phyloP scores from a whole-genome alignment of 2,797 vertebrate species.

The Schizothorax lantsangensis region DNA sequence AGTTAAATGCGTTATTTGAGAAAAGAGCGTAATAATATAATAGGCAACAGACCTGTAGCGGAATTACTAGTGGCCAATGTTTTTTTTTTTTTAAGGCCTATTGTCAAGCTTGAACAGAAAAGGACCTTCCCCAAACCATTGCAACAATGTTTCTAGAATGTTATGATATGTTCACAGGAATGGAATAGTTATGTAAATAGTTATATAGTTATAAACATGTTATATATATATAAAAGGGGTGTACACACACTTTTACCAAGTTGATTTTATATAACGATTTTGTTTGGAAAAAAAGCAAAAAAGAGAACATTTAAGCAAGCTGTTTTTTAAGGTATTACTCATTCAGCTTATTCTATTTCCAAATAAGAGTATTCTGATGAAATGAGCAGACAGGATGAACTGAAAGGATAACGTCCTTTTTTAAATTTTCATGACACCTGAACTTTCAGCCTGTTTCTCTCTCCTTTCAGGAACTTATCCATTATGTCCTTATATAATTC shows the following conservation, averaged over 20 bases:
- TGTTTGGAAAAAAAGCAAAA: too few relatives aligned
- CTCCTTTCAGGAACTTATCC: neutral
- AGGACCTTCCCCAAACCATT: neutral
- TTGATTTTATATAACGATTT: too few relatives aligned
- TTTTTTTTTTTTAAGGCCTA: neutral
- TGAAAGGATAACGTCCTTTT: neutral
- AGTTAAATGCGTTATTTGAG: neutral
- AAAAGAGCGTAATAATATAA: neutral
- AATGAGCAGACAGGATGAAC: neutral
- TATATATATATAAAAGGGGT: neutral
- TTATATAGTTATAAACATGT: neutral
- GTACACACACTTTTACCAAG: too few relatives aligned
- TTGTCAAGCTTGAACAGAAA: neutral
- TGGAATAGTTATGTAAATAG: neutral
- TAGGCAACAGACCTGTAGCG: neutral
- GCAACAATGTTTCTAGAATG: neutral
- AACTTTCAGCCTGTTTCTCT: neutral
- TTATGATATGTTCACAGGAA: neutral
- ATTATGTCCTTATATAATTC: neutral
- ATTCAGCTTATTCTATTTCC: neutral
- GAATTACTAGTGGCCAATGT: neutral
- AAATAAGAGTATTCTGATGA: neutral
- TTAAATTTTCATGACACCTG: neutral
- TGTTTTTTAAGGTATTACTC: neutral
- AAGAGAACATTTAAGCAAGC: too few relatives aligned